Evolutionary conservation across 1,140 invertebrate species (phyloP).

Genomic region (Drosophila pandora): DNA sequence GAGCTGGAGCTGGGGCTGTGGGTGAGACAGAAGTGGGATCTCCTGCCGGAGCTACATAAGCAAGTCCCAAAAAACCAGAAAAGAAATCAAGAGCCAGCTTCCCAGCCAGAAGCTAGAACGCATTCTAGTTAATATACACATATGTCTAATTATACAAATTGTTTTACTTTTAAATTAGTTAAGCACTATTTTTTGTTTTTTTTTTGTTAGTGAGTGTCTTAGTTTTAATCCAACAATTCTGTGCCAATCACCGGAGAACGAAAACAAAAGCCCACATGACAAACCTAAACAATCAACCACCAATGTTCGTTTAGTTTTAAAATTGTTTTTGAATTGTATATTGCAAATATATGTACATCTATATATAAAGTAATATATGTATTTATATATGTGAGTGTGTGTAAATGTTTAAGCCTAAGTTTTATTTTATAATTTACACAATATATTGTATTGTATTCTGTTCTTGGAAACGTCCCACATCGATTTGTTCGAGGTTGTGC

Average conservation of each 20-base stretch:
- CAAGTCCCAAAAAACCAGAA: not conserved
- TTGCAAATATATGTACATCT: conserved; percentile 31
- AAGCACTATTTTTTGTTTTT: conserved; percentile 33
- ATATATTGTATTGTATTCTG: not conserved
- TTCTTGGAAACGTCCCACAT: conserved; percentile 11
- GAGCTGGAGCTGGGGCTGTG: not conserved
- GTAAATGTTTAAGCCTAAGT: conserved; percentile 5
- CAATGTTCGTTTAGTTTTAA: conserved; percentile 34
- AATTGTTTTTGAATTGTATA: conserved; percentile 46
- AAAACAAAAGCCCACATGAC: not conserved
- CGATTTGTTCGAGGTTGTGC: conserved; percentile 14
- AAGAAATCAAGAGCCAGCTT: not conserved
- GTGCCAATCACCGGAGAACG: conserved; percentile 59
- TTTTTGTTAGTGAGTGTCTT: conserved; percentile 2
- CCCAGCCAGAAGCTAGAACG: conserved; percentile 30
- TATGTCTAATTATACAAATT: conserved; percentile 29
- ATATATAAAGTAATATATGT: conserved; percentile 6
- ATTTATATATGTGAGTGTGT: conserved; percentile 12
- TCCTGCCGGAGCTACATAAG: not conserved
- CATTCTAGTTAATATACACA: conserved; percentile 60
- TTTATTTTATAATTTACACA: not conserved
- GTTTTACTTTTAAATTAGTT: conserved; percentile 31
- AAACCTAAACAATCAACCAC: conserved; percentile 10
- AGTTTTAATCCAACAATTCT: conserved; percentile 39
- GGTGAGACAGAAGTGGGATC: not conserved